Evolutionary conservation across 1,140 invertebrate genomes (phyloP).

Genomic region (Zaprionus gabonicus): DNA sequence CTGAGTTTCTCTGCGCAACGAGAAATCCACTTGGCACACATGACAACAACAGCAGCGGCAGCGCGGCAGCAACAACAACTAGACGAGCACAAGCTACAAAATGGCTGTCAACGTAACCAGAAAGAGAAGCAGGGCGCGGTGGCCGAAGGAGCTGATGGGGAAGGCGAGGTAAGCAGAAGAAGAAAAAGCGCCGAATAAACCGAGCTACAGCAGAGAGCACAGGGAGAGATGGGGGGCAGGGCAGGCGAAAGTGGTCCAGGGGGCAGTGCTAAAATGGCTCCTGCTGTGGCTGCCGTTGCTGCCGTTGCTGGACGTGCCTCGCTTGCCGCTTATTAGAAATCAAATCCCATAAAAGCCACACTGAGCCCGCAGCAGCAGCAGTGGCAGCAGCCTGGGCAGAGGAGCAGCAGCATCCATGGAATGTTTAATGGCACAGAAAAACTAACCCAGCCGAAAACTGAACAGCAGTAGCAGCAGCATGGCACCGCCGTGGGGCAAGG

Average conservation of each 20-base stretch:
- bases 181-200: conserved; percentile 31
- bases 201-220: neutral
- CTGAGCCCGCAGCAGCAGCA: conserved; percentile 55
- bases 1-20: conserved; percentile 60
- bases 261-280: conserved; percentile 36
- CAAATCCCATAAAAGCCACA: conserved; percentile 81
- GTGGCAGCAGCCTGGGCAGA: neutral
- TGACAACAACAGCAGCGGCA: conserved; percentile 17
- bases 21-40: conserved; percentile 64
- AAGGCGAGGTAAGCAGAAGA: neutral
- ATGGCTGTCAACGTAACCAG: conserved; percentile 66
- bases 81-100: conserved; percentile 39
- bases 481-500: neutral
- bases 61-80: conserved; percentile 19
- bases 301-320: conserved; percentile 66
- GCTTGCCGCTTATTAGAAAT: conserved; percentile 81
- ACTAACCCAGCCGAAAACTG: conserved; percentile 50
- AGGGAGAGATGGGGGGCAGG: neutral
- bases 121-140: conserved; percentile 16
- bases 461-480: neutral
- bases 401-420: conserved; percentile 10
- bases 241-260: neutral
- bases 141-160: neutral
- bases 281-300: conserved; percentile 1
- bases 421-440: conserved; percentile 61